A percentile compares a stretch with the other conserved stretches of the same genome.
phyloP scores from a whole-genome alignment of 2,797 vertebrate genomes.

The Betta splendens region DNA sequence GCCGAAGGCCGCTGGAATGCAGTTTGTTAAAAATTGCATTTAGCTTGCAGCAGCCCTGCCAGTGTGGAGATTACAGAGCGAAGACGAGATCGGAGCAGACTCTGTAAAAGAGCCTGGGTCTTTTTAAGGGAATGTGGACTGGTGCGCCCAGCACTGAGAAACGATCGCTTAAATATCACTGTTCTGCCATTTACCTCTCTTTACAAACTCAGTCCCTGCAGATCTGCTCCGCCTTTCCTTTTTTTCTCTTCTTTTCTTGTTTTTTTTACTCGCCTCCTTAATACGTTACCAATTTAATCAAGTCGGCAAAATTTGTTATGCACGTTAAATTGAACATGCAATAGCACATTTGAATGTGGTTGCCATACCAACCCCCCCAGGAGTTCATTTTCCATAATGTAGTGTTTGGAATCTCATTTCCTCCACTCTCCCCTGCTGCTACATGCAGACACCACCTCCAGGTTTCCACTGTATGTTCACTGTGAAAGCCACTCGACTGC shows the following conservation, averaged over 20 bases:
- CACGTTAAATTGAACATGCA: slow-evolving; percentile 80
- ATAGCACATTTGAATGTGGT: slow-evolving; percentile 89
- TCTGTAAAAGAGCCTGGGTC: slow-evolving; percentile 52
- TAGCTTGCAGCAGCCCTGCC: slow-evolving; percentile 42
- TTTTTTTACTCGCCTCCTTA: slow-evolving; percentile 58
- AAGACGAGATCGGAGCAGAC: slow-evolving; percentile 46
- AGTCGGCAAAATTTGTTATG: slow-evolving; percentile 80
- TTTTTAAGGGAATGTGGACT: slow-evolving; percentile 47
- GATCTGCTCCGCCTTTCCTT: slow-evolving; percentile 36
- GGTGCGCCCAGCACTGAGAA: slow-evolving; percentile 22
- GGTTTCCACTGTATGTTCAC: slow-evolving; percentile 71
- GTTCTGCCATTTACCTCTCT: slow-evolving; percentile 46
- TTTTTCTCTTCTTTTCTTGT: slow-evolving; percentile 10
- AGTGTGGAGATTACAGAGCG: slow-evolving; percentile 50
- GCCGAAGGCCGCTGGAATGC: slow-evolving; percentile 44
- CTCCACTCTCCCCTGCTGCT: slow-evolving; percentile 88
- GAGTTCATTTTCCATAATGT: slow-evolving; percentile 98
- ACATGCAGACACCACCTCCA: slow-evolving; percentile 82
- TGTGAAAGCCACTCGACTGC: slow-evolving; percentile 74
- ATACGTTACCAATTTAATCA: slow-evolving; percentile 81
- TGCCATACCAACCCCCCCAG: slow-evolving; percentile 97
- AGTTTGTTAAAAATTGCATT: slow-evolving; percentile 51
- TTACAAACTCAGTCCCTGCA: slow-evolving; percentile 51
- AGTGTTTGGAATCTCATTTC: slow-evolving; percentile 91
- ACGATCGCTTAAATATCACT: slow-evolving; percentile 46